Evolutionary conservation across 2,113 vertebrate genomes (phyloP).

Genomic region (Nicator chloris): DNA sequence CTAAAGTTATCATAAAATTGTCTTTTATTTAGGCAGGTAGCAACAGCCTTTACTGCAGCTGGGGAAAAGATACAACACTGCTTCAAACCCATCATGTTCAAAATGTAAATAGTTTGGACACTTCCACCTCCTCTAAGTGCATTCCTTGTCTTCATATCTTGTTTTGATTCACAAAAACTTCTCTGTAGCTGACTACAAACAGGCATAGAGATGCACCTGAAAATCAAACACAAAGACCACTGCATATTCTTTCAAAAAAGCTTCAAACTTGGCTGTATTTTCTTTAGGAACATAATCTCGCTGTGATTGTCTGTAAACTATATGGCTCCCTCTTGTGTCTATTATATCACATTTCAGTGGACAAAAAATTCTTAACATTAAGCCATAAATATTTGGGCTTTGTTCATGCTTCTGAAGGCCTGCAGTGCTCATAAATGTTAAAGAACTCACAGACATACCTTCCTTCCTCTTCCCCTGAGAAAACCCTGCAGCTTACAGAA

Average conservation of each 20-base stretch:
- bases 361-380: background rate
- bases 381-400: background rate
- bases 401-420: background rate
- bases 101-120: background rate
- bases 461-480: background rate
- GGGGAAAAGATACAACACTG: background rate
- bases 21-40: background rate
- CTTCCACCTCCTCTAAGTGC: background rate
- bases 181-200: background rate
- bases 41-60: background rate
- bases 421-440: background rate
- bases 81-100: background rate
- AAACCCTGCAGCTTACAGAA: background rate
- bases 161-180: background rate
- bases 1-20: background rate
- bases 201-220: background rate
- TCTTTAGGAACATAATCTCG: background rate
- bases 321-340: conserved; percentile 70
- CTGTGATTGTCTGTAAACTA: conserved; percentile 23
- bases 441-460: background rate
- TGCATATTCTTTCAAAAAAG: background rate
- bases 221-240: background rate
- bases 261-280: background rate
- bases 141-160: background rate
- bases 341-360: conserved; percentile 37